A percentile compares a stretch with the other conserved stretches of the same genome.
Conservation (phyloP, 1,140 invertebrate genomes). For the Lysiphlebus fabarum region DNA sequence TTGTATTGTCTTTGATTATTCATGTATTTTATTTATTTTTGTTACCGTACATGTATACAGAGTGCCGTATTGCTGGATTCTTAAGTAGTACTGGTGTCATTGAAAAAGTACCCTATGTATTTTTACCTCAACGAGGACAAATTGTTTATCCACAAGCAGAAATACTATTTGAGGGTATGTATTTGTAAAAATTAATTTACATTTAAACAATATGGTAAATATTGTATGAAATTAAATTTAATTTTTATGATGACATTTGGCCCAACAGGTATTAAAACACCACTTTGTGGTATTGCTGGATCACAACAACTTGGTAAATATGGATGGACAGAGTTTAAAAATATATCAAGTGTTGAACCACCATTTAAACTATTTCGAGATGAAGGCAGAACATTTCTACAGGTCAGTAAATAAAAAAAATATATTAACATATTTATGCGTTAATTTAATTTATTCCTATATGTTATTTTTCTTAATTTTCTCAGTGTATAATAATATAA, state of each 20-base stretch:
- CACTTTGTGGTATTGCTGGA: slow-evolving; percentile 82
- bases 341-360: slow-evolving; percentile 70
- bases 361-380: slow-evolving; percentile 77
- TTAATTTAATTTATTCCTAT: too few relatives aligned
- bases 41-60: slow-evolving; percentile 57
- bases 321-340: slow-evolving; percentile 74
- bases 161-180: slow-evolving; percentile 76
- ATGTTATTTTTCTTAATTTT: too few relatives aligned
- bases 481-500: too few relatives aligned
- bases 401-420: slow-evolving; percentile 50
- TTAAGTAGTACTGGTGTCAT: slow-evolving; percentile 66
- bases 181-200: slow-evolving; percentile 5
- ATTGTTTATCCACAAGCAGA: slow-evolving; percentile 83
- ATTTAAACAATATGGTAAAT: background rate
- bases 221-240: slow-evolving; percentile 7
- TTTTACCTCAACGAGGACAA: slow-evolving; percentile 77
- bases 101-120: slow-evolving; percentile 81
- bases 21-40: slow-evolving; percentile 4
- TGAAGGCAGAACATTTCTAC: slow-evolving; percentile 74
- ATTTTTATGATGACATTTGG: slow-evolving; percentile 2
- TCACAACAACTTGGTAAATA: slow-evolving; percentile 73
- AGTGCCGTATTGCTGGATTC: slow-evolving; percentile 78
- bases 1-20: slow-evolving; percentile 1
- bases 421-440: slow-evolving; percentile 2
- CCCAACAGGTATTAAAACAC: slow-evolving; percentile 65